A percentile compares a stretch with the other conserved stretches of the same genome.
These are phyloP conservation scores for Ruditapes philippinarum DNA, from an alignment of 1,140 invertebrate genomes.

Conservation along the genomic window DNA sequence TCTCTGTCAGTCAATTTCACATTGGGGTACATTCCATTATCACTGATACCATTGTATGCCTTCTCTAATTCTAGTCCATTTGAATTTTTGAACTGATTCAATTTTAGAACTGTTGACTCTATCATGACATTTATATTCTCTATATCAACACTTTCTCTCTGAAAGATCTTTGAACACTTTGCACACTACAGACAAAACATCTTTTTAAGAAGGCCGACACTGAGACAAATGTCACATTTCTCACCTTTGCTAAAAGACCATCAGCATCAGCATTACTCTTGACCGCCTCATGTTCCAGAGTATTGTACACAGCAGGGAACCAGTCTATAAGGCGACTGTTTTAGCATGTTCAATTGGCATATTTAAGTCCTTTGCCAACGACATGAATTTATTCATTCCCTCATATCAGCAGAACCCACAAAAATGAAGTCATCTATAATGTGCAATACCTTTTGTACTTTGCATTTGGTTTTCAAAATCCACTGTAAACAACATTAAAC, in stretches of 20 bases:
- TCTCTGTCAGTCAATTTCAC: slow-evolving; percentile 13
- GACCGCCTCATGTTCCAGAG: neutral
- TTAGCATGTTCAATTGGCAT: no score
- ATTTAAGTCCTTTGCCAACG: no score
- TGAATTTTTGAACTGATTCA: neutral
- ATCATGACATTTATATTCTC: neutral
- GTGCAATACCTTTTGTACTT: no score
- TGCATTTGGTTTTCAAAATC: no score
- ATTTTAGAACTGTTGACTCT: neutral
- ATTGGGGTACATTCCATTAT: neutral
- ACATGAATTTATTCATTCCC: no score
- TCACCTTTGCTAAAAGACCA: neutral
- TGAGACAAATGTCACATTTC: neutral
- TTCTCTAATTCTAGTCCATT: slow-evolving; percentile 4
- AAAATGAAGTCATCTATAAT: no score
- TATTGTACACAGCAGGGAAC: neutral
- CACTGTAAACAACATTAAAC: no score
- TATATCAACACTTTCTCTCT: neutral
- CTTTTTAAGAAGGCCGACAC: neutral
- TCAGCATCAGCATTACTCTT: neutral
- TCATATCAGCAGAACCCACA: no score
- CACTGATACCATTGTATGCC: neutral
- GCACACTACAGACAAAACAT: neutral
- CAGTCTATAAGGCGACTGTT: neutral
- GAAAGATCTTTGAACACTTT: neutral